phyloP scores from a whole-genome alignment of 2,797 vertebrate genomes.

The Rhincodon typus region DNA sequence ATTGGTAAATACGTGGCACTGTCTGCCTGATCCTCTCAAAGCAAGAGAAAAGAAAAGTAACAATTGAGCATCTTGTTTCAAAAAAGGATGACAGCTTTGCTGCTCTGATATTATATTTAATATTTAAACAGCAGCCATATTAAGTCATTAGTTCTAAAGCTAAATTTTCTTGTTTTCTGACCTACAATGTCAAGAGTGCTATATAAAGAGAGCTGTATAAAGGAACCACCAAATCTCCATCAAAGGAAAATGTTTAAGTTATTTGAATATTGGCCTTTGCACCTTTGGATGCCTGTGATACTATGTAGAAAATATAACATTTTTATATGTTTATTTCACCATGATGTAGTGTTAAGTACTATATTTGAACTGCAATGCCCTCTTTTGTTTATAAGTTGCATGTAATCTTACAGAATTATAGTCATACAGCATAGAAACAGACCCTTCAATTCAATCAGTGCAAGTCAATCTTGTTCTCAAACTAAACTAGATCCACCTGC shows the following conservation, averaged over 20 bases:
- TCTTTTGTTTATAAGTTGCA: neutral
- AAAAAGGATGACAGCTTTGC: neutral
- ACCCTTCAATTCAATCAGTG: too few species aligned
- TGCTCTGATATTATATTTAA: neutral
- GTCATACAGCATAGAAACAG: neutral
- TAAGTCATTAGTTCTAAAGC: neutral
- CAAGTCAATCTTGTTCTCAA: too few species aligned
- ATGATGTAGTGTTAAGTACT: neutral
- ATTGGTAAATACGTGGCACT: conserved; percentile 51
- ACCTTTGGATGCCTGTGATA: neutral
- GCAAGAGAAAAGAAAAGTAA: neutral
- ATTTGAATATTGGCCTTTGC: neutral
- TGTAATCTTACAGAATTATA: neutral
- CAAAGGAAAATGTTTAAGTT: neutral
- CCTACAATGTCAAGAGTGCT: neutral
- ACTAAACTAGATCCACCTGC: too few species aligned
- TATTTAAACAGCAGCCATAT: neutral
- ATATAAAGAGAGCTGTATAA: neutral
- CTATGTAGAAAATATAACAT: neutral
- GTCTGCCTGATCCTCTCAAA: conserved; percentile 45
- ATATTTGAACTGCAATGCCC: neutral
- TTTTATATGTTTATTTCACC: neutral
- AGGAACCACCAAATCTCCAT: neutral
- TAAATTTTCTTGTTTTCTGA: neutral
- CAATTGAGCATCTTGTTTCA: neutral